Conservation (phyloP, 2,113 vertebrate species). For the Orientallactaga bullata region DNA sequence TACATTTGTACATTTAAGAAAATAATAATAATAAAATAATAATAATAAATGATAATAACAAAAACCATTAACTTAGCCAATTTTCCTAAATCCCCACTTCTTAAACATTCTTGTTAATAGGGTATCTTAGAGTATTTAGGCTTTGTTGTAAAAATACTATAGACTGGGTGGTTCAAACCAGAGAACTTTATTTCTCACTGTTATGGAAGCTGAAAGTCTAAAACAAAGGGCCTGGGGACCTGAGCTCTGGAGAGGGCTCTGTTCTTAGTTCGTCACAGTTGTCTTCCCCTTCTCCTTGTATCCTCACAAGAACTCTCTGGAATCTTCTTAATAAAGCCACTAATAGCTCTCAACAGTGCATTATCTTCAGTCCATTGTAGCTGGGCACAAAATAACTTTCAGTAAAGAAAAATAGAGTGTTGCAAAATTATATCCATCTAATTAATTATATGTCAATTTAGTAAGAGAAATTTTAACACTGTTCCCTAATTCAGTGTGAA, state of each 20-base stretch:
- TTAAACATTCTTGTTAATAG: constrained; percentile 29
- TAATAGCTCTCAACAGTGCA: not conserved
- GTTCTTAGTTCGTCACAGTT: not conserved
- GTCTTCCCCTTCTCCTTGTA: not conserved
- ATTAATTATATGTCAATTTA: not conserved
- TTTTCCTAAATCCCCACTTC: not conserved
- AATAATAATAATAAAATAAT: not conserved
- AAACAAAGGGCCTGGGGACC: no score
- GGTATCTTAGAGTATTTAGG: not conserved
- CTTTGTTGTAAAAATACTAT: not conserved
- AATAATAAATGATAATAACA: not conserved
- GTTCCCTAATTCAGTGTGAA: not conserved
- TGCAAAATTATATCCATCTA: not conserved
- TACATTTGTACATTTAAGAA: not conserved
- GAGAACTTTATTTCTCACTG: not conserved
- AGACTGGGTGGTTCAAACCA: not conserved
- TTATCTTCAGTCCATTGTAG: not conserved
- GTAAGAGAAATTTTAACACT: not conserved
- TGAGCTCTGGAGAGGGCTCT: no score
- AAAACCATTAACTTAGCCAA: not conserved
- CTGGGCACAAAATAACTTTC: not conserved
- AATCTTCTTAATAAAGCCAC: not conserved
- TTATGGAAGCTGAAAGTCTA: not conserved
- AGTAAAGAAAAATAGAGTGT: not conserved
- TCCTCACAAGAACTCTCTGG: not conserved